Conservation (phyloP, 2,113 vertebrate genomes). For the Pampusana beccarii region DNA sequence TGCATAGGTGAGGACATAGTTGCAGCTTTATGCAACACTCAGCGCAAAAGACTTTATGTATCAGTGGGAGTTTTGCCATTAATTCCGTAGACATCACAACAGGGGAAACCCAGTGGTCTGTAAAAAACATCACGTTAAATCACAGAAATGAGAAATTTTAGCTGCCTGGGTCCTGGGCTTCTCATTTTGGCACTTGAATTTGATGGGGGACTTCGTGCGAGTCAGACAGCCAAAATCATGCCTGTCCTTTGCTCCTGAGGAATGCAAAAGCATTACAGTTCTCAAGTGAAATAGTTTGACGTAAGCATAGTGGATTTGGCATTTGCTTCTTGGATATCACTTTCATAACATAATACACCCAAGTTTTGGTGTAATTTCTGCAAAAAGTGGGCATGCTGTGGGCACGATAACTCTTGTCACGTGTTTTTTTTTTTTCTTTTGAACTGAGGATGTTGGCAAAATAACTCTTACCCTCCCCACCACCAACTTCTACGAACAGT, state of each 20-base stretch:
- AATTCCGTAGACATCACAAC: not conserved
- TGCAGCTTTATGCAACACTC: not conserved
- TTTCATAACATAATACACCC: conserved; percentile 40
- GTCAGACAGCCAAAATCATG: not conserved
- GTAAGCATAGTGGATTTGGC: conserved; percentile 38
- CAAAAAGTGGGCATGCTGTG: not conserved
- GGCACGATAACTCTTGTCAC: conserved; percentile 18
- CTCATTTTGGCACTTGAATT: not conserved
- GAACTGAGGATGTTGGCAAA: conserved; percentile 34
- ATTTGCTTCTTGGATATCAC: conserved; percentile 37
- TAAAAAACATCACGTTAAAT: not conserved
- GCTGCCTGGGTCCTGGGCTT: not conserved
- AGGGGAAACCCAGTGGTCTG: not conserved
- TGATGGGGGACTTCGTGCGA: not conserved
- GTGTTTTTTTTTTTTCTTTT: not conserved
- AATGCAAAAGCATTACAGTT: conserved; percentile 27
- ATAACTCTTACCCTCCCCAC: not conserved
- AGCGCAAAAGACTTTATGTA: not conserved
- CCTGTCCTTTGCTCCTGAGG: not conserved
- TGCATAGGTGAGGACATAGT: not conserved
- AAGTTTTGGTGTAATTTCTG: conserved; percentile 47
- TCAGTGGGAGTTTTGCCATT: not conserved
- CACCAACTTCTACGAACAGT: not conserved
- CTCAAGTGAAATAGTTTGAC: conserved; percentile 47
- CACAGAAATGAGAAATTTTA: not conserved